phyloP scores from a whole-genome alignment of 37 sponge, comb jelly and placozoan species.

The Spongilla lacustris region DNA sequence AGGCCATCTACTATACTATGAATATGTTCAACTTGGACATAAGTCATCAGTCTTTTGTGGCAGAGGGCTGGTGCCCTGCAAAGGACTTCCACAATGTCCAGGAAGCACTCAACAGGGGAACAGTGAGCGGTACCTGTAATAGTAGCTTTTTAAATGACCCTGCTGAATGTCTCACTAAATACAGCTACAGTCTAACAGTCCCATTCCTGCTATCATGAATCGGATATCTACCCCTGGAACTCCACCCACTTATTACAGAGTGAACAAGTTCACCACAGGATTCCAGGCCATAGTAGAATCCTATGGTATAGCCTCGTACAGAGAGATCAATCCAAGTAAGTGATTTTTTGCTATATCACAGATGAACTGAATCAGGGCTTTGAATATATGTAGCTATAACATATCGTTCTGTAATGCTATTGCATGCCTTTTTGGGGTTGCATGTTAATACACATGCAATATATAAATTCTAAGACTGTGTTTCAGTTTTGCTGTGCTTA shows the following conservation, averaged over 20 bases:
- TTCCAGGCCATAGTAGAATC: slow-evolving; percentile 98
- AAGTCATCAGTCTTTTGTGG: slow-evolving; percentile 92
- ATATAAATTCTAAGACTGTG: no score
- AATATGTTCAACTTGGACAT: slow-evolving; percentile 98
- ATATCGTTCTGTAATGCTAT: no score
- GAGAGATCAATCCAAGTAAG: slow-evolving; percentile 97
- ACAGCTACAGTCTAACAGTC: no score
- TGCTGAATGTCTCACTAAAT: no score
- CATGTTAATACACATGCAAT: no score
- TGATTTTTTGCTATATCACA: neutral
- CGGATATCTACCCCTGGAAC: slow-evolving; percentile 70
- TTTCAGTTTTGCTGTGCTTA: no score
- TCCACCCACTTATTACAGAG: slow-evolving; percentile 93
- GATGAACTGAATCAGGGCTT: neutral
- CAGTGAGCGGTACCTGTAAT: slow-evolving; percentile 59
- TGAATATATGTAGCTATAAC: no score
- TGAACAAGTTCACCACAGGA: slow-evolving; percentile 96
- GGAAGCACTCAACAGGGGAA: slow-evolving; percentile 88
- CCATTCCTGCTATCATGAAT: slow-evolving; percentile 91
- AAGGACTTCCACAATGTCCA: slow-evolving; percentile 87
- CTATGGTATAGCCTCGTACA: slow-evolving; percentile 92
- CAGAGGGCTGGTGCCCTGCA: slow-evolving; percentile 99
- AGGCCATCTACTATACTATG: slow-evolving; percentile 97
- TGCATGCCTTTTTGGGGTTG: no score
- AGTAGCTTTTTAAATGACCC: no score